These are phyloP conservation scores for Balanococcus diminutus DNA, from an alignment of 2,888 invertebrate species.

Conservation along the genomic window DNA sequence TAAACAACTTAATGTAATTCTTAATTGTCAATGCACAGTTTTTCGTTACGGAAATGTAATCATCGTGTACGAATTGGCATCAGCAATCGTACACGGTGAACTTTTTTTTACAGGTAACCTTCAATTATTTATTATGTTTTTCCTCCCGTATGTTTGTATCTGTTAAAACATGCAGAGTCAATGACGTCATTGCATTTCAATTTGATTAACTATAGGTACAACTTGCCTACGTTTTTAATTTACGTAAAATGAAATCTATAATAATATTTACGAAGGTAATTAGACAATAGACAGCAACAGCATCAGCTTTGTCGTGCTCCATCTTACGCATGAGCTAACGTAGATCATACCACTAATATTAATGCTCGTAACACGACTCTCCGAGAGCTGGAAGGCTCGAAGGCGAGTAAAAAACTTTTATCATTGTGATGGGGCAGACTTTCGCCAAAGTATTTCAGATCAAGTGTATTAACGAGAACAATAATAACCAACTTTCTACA, in stretches of 20 bases:
- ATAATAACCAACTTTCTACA: neutral
- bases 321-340: neutral
- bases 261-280: neutral
- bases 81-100: neutral
- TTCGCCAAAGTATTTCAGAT: constrained; percentile 17
- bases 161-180: neutral
- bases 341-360: neutral
- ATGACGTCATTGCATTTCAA: neutral
- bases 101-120: constrained; percentile 4
- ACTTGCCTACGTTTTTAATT: neutral
- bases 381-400: neutral
- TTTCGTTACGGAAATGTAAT: constrained; percentile 17
- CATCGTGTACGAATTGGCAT: neutral
- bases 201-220: neutral
- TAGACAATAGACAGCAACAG: neutral
- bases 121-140: neutral
- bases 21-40: neutral
- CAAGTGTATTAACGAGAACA: constrained; percentile 22
- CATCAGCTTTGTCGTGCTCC: neutral
- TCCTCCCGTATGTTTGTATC: neutral
- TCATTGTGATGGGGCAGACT: neutral
- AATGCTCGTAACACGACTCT: neutral
- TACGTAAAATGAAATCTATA: constrained; percentile 3
- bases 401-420: neutral
- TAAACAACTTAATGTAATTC: constrained; percentile 26